phyloP scores from a whole-genome alignment of 2,113 vertebrate genomes.

The Mastomys natalensis region DNA sequence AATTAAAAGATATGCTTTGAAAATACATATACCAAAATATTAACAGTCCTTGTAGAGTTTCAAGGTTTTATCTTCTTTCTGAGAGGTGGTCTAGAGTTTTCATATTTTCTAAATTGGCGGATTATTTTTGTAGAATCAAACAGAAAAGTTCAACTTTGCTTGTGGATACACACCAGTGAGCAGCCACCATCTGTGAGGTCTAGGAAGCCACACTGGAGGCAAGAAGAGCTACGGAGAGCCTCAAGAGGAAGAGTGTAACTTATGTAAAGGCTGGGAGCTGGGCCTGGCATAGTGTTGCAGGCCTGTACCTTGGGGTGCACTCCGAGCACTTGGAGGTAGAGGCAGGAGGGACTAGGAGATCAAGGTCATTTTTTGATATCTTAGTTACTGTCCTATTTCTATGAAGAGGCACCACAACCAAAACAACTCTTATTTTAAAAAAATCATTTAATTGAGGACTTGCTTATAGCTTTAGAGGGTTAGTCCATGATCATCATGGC shows the following conservation, averaged over 20 bases:
- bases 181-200: rapidly evolving
- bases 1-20: background rate
- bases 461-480: background rate
- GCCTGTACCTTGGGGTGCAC: background rate
- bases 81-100: background rate
- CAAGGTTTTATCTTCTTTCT: background rate
- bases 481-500: background rate
- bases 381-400: background rate
- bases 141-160: background rate
- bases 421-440: background rate
- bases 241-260: background rate
- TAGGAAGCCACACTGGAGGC: background rate
- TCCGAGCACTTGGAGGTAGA: background rate
- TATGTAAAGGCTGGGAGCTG: background rate
- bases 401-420: background rate
- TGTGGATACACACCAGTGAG: background rate
- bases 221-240: background rate
- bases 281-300: background rate
- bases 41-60: background rate
- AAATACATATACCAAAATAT: constrained; percentile 41
- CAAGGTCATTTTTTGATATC: background rate
- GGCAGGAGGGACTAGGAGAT: background rate
- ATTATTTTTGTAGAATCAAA: background rate
- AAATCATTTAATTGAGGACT: background rate
- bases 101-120: constrained; percentile 27